Evolutionary conservation across 2,113 vertebrate genomes (phyloP).

Genomic region (Vulpes ferrilata): DNA sequence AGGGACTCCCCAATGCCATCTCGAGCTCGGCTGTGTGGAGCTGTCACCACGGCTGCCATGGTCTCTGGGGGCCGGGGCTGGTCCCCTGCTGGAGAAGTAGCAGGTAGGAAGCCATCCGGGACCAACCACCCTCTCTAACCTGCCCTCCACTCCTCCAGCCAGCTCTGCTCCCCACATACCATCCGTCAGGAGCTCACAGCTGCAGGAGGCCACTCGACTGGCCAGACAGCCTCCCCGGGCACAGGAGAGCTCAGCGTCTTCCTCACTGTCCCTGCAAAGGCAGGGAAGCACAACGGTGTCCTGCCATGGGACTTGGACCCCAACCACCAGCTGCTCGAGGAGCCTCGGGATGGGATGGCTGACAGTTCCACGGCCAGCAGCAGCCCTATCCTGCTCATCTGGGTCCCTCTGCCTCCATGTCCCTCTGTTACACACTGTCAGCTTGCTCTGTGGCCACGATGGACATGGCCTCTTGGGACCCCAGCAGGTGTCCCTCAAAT

Average conservation of each 20-base stretch:
- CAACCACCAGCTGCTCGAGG: accelerated
- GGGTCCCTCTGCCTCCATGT: background rate
- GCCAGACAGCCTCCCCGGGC: conserved; percentile 90
- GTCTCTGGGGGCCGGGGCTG: conserved; percentile 84
- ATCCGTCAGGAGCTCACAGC: conserved; percentile 95
- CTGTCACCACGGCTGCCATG: conserved; percentile 67
- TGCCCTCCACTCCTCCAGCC: background rate
- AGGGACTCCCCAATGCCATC: conserved; percentile 92
- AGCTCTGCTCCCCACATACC: conserved; percentile 86
- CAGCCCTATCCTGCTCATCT: background rate
- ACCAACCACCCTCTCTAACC: background rate
- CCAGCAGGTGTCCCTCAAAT: background rate
- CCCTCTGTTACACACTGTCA: background rate
- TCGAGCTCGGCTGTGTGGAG: conserved; percentile 89
- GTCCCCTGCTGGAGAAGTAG: conserved; percentile 72
- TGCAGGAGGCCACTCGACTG: conserved; percentile 93
- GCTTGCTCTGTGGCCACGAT: background rate
- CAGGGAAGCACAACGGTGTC: conserved; percentile 38
- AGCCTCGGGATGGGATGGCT: background rate
- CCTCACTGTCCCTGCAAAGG: conserved; percentile 94
- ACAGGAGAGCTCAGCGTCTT: conserved; percentile 96
- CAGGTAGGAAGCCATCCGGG: background rate
- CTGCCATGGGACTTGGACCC: accelerated
- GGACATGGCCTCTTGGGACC: background rate
- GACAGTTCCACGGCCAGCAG: background rate